Conservation (phyloP, 2,113 vertebrate species). For the Pristiophorus japonicus region DNA sequence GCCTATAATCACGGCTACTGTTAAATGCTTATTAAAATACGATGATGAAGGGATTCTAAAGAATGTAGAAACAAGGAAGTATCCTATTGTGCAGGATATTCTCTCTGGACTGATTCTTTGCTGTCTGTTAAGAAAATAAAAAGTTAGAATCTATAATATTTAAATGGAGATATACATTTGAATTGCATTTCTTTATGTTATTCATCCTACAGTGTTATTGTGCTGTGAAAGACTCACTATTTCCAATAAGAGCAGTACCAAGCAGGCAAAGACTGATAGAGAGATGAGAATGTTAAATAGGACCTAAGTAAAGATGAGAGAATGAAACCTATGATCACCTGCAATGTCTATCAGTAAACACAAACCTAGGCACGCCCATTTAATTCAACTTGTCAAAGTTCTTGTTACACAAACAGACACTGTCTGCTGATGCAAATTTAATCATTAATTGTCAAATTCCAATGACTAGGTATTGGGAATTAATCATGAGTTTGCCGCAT, state of each 20-base stretch:
- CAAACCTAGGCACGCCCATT: background rate
- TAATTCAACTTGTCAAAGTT: background rate
- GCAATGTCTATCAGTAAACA: background rate
- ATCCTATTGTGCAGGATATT: background rate
- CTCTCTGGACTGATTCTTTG: too few species aligned
- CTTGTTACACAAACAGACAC: background rate
- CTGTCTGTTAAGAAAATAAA: too few species aligned
- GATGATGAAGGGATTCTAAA: background rate
- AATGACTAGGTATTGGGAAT: background rate
- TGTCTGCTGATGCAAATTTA: background rate
- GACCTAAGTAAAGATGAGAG: background rate
- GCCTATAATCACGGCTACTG: background rate
- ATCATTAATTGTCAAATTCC: background rate
- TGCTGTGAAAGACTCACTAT: background rate
- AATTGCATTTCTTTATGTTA: background rate
- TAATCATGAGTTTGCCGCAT: slow-evolving; percentile 1
- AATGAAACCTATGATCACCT: background rate
- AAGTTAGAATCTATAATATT: background rate
- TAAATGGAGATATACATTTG: background rate
- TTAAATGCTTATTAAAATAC: background rate
- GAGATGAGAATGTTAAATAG: background rate
- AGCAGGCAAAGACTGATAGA: background rate
- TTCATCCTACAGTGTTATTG: background rate
- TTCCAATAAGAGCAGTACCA: background rate
- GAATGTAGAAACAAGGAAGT: background rate